These are phyloP conservation scores for Caenorhabditis sp. DNA, from an alignment of 2,888 invertebrate species.

Conservation along the genomic window DNA sequence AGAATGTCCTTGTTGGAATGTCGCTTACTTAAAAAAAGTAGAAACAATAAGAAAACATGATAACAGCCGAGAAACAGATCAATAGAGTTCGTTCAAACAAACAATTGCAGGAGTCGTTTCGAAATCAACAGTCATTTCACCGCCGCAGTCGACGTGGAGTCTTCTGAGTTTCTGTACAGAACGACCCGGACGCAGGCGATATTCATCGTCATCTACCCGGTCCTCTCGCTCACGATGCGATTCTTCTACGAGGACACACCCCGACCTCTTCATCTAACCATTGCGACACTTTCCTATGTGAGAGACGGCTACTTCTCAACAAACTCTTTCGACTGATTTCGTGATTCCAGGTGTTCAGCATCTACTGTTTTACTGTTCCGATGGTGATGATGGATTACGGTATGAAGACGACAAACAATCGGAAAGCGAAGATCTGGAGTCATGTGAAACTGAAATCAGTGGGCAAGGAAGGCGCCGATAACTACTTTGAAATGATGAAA, in stretches of 20 bases:
- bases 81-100: too few species aligned
- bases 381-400: constrained; percentile 38
- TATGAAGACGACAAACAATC: constrained; percentile 6
- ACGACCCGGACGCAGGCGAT: constrained; percentile 59
- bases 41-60: too few species aligned
- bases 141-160: constrained; percentile 55
- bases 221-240: constrained; percentile 35
- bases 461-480: constrained; percentile 48
- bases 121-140: constrained; percentile 59
- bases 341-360: constrained; percentile 48
- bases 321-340: too few species aligned
- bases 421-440: constrained; percentile 33
- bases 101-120: constrained; percentile 55
- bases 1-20: too few species aligned
- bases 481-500: constrained; percentile 52
- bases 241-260: constrained; percentile 40
- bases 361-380: constrained; percentile 34
- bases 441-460: constrained; percentile 47
- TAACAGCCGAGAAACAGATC: too few species aligned
- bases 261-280: constrained; percentile 9
- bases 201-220: constrained; percentile 40
- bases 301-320: too few species aligned
- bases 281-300: constrained; percentile 60
- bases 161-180: constrained; percentile 55
- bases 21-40: too few species aligned